These are phyloP conservation scores for Acanthornis magna DNA, from an alignment of 2,797 vertebrate genomes.

Conservation along the genomic window DNA sequence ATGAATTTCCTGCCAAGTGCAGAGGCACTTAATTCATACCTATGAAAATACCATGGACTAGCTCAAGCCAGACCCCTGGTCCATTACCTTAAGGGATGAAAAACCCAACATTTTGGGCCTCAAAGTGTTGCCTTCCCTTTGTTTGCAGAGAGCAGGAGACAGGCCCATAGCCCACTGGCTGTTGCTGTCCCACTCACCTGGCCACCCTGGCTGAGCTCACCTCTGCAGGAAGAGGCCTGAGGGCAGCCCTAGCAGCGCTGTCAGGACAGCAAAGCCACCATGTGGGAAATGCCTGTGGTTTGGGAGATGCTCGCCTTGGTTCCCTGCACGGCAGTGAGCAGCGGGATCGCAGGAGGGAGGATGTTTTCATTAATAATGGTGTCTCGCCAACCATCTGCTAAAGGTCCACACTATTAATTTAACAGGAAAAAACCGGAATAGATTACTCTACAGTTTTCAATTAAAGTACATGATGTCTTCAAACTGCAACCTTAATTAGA, in stretches of 20 bases:
- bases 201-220: not conserved
- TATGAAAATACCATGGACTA: accelerated
- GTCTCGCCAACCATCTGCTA: slow-evolving; percentile 65
- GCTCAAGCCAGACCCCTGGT: not conserved
- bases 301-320: not conserved
- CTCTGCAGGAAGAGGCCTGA: not conserved
- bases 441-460: slow-evolving; percentile 63
- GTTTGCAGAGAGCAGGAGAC: not conserved
- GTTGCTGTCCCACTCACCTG: not conserved
- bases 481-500: slow-evolving; percentile 66
- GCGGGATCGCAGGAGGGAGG: not conserved
- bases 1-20: not conserved
- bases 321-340: not conserved
- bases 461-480: slow-evolving; percentile 65
- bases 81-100: not conserved
- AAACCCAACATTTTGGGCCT: accelerated
- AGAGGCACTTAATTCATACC: not conserved
- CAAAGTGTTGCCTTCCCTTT: not conserved
- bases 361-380: slow-evolving; percentile 60
- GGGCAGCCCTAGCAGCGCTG: not conserved
- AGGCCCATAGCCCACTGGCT: accelerated
- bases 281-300: not conserved
- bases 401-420: slow-evolving; percentile 70
- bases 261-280: not conserved
- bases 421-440: slow-evolving; percentile 50